Base-by-base conservation (phyloP, 1,140 invertebrate species). In the Battus philenor region DNA sequence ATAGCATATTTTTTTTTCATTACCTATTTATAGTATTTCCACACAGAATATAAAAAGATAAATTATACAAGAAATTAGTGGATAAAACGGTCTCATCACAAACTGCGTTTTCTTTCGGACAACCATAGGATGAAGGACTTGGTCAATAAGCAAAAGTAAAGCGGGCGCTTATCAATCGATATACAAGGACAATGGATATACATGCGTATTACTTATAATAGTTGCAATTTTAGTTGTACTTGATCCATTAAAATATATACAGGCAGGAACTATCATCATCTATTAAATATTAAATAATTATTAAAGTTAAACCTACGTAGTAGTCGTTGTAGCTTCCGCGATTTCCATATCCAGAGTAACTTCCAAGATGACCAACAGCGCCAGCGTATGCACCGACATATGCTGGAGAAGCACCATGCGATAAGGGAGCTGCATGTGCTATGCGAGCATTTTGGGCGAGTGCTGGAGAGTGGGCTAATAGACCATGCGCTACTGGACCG, bases 291-390 rank as follows among this genome's bases (percentile, higher is more conserved):
- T 17, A 1, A 17, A n/a, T 45, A 13, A 32, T 33, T 44, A 36
- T 13, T n/a, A n/a, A n/a, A n/a, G n/a, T n/a, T n/a, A 15, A 31
- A 67, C 70, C 54, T 66, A 82, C 78, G 32, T 73, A 76, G 47
- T 72, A 76, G 22, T 73, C 69, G 30, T 69, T 56, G 43, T 65
- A 56, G 43, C 47, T 20, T 31, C 18, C 22, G 15, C 8, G 18
- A 4, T 24, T 7, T 9, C 18, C 54, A 10, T 55, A 46, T 22
- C 36, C 39, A 15, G 34, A 39, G 9, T 39, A 24, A 13, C 20
- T 12, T 13, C 36, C 36, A 13, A 39, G 18, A 17, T 36, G 18
- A 11, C 48, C 54, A 41, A 56, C 53, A 36, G 52, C 17, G 29
- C 36, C 45, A 29, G 50, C 41, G 18, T 62, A 32, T 2, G 44